Evolutionary conservation across 2,888 invertebrate genomes (phyloP), one percentile per base, ranked within the genome.

Genomic region (Cremastobaeus sp.): DNA sequence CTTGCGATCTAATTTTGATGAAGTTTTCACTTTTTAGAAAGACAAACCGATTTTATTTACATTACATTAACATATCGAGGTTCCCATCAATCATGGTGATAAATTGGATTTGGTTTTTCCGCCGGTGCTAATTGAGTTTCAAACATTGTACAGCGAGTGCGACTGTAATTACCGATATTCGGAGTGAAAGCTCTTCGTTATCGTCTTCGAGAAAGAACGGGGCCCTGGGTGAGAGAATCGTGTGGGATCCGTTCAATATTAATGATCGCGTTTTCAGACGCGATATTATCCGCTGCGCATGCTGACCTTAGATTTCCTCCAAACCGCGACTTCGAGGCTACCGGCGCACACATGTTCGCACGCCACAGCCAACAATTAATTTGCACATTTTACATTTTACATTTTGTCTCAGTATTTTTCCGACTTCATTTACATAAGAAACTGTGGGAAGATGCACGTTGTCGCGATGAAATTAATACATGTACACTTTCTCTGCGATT

Each of bases 181-280:
- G 12, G 14, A 76, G 78, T 72, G 77, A 78, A 76, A 77, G 76
- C 72, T 69, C 72, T 76, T 77, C 71, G 60, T 74, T 76, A 73
- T 70, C 73, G 62, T 52, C 45, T 50, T 43, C 55, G 34, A 34
- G 59, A 71, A 71, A 64, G 64, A 65, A 35, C 39, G 15, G 21
- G 25, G 47, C 34, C 20, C 35, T 20, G 55, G 45, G 47, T 59
- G 54, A 59, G 52, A 74, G 60, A 75, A 76, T 77, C 52, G 71
- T 65, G 74, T 74, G 74, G 54, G 74, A 74, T 48, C 18, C 28
- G 64, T 54, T 74, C 52, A 70, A 74, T 74, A 70, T 70, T 71
- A 65, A 71, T 52, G 55, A 75, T 66, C 28, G 65, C 57, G 50
- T 55, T 66, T 55, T 47, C 60, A 54, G 70, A 39, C 37, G 32